Base-by-base conservation (phyloP, 2,888 invertebrate species). In the Drosophila multiciliata region DNA sequence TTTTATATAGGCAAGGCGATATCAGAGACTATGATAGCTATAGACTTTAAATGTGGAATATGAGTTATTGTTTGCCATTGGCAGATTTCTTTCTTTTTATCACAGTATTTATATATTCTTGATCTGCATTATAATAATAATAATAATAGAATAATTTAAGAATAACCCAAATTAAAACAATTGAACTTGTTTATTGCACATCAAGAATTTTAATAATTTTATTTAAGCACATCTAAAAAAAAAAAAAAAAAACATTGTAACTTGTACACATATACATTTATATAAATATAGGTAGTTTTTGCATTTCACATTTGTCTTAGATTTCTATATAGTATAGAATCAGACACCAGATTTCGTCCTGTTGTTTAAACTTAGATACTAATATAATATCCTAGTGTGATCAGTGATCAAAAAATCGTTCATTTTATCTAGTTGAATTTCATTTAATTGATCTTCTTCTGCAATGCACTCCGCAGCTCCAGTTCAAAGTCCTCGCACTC, bases 171-270 rank as follows among this genome's bases (percentile, higher is more conserved):
- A 45, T 4, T 23, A 36, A 67, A 35, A 8, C 4, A 52, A 12
- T 33, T 29, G n/a, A 20, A 23, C 11, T 29, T 2, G 33, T 59
- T 53, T 35, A 38, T 62, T 66, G 23, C 57, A 83, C 82, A 83
- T 73, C 83, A 81, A 83, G 87, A 83, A 58, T 55, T 73, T 81
- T 45, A 48, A 78, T 73, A 72, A 78, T 81, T 87, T 66, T 81
- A 82, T 70, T 87, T 75, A 69, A 84, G 78, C 78, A 89, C 81
- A 83, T 68, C 55, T 64, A 79, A 62, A 66, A 66, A 69, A 82
- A 79, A 62, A 79, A 62, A 69, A 80, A 66, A 81, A 32, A 67
- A 33, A 62, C 42, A 42, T 54, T 45, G 45, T 55, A 29, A 52
- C 54, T 66, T 66, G 57, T 72, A 80, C 63, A 72, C 54, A 70